These are phyloP conservation scores for Sipha maydis DNA, from an alignment of 2,888 invertebrate species.

Conservation along the genomic window DNA sequence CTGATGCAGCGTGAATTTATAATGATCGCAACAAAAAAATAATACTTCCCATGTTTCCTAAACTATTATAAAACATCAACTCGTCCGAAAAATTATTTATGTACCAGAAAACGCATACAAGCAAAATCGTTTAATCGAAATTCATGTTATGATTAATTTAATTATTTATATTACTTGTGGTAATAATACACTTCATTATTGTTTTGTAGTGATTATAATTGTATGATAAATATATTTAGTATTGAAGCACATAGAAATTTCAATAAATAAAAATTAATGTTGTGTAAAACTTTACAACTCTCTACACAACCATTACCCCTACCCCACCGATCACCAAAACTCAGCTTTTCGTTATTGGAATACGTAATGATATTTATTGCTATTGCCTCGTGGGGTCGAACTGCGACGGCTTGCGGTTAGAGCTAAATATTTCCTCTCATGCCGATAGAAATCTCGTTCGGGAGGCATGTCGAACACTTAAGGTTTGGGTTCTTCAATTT, in stretches of 20 bases:
- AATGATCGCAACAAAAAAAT: too few species aligned
- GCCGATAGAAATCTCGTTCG: background rate
- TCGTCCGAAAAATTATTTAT: too few species aligned
- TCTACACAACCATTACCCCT: background rate
- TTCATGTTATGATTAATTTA: too few species aligned
- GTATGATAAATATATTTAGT: background rate
- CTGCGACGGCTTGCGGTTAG: background rate
- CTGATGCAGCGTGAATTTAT: too few species aligned
- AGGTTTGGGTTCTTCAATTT: background rate
- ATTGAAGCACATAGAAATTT: background rate
- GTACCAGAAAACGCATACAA: too few species aligned
- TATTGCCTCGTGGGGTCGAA: background rate
- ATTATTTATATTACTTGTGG: too few species aligned
- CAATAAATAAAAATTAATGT: conserved; percentile 35
- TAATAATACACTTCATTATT: background rate
- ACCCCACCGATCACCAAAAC: background rate
- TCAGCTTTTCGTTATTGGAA: background rate
- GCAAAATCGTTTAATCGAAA: too few species aligned
- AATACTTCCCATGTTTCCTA: too few species aligned
- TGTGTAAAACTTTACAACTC: conserved; percentile 19
- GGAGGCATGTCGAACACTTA: background rate
- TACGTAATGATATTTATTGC: background rate
- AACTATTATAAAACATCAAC: too few species aligned
- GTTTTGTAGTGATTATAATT: background rate
- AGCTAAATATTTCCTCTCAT: background rate